Conservation (phyloP, 2,797 vertebrate species). For the Onychomys leucogaster region DNA sequence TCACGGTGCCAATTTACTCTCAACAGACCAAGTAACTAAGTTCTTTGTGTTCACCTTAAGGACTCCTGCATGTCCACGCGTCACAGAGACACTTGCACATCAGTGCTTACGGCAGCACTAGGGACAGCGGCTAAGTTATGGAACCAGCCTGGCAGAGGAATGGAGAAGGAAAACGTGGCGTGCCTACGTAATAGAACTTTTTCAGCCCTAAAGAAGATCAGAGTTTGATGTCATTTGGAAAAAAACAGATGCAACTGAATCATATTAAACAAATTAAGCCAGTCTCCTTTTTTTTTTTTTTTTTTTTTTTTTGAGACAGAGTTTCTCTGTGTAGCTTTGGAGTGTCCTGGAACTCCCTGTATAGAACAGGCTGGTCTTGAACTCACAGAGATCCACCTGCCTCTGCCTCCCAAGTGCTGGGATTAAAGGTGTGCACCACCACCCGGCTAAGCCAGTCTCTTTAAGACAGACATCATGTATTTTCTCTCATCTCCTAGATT, state of each 20-base stretch:
- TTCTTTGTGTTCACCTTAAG: neutral
- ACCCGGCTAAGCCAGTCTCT: neutral
- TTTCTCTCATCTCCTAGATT: neutral
- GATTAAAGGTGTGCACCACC: neutral
- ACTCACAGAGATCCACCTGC: neutral
- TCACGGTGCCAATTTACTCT: neutral
- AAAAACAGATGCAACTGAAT: neutral
- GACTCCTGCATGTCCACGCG: no score
- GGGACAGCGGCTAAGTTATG: neutral
- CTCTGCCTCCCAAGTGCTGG: neutral
- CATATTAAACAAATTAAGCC: neutral
- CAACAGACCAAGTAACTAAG: neutral
- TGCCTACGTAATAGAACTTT: neutral
- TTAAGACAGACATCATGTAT: neutral
- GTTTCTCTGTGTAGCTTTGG: neutral
- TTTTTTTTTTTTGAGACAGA: neutral
- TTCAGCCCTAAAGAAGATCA: neutral
- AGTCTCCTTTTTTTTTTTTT: no score
- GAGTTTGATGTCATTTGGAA: neutral
- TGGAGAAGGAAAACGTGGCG: neutral
- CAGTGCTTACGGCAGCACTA: neutral
- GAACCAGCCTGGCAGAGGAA: neutral
- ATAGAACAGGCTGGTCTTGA: neutral
- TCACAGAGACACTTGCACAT: neutral
- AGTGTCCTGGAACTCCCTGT: neutral